Conservation (phyloP, 2,888 invertebrate species). For the Tenthredo mesomela region DNA sequence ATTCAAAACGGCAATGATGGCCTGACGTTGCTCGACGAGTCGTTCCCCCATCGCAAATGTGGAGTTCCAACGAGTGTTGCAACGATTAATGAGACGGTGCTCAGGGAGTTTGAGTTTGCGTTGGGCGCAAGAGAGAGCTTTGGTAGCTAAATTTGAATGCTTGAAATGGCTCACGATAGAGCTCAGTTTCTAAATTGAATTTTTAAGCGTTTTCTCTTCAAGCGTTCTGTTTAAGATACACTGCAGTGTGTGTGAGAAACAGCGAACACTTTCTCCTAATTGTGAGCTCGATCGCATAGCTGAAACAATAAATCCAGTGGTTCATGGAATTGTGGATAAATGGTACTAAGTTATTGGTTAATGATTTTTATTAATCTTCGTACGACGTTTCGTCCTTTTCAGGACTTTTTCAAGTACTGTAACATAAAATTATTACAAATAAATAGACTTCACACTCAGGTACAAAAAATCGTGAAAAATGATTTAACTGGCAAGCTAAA, state of each 20-base stretch:
- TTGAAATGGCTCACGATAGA: slow-evolving; percentile 54
- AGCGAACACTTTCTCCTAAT: slow-evolving; percentile 30
- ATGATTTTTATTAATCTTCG: no score
- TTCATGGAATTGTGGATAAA: no score
- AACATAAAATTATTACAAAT: no score
- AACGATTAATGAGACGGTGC: not conserved
- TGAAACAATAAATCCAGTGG: no score
- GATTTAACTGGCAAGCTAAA: no score
- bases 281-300: not conserved
- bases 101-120: not conserved
- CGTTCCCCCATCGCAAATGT: not conserved
- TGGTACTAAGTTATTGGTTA: no score
- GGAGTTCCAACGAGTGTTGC: not conserved
- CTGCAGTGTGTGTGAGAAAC: slow-evolving; percentile 51
- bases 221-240: slow-evolving; percentile 23
- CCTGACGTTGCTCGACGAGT: not conserved
- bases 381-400: no score
- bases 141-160: slow-evolving; percentile 22
- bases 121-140: not conserved
- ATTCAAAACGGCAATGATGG: not conserved
- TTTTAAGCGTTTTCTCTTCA: slow-evolving; percentile 4
- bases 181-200: slow-evolving; percentile 13
- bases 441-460: no score
- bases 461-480: no score
- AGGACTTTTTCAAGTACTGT: no score